These are phyloP conservation scores for Philereme transversata DNA, from an alignment of 2,888 invertebrate species.

Conservation along the genomic window DNA sequence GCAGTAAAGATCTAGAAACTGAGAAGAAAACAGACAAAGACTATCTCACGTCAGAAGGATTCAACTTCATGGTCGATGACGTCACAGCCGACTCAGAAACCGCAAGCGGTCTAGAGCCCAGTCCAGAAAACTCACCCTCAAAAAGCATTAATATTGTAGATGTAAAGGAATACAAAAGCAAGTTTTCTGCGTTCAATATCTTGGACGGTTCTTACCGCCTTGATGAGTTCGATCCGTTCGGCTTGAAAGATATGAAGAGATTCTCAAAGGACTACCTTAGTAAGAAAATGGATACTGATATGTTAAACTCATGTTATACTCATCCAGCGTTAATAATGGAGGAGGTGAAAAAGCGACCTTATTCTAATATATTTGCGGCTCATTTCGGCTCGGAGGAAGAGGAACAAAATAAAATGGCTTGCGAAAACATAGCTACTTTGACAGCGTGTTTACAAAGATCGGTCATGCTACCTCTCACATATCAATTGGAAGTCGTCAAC, in stretches of 20 bases:
- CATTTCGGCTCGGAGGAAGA: conserved; percentile 55
- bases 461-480: conserved; percentile 86
- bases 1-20: conserved; percentile 55
- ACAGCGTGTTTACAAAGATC: conserved; percentile 87
- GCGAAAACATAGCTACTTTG: conserved; percentile 75
- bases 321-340: conserved; percentile 71
- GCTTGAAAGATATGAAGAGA: conserved; percentile 58
- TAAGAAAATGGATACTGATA: conserved; percentile 58
- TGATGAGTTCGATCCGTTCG: conserved; percentile 74
- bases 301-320: conserved; percentile 61
- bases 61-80: conserved; percentile 72
- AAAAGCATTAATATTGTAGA: conserved; percentile 46
- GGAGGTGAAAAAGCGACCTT: conserved; percentile 73
- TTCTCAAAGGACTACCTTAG: conserved; percentile 61
- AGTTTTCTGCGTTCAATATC: conserved; percentile 70
- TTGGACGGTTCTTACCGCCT: conserved; percentile 77
- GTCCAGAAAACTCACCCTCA: conserved; percentile 56
- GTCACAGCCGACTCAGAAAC: conserved; percentile 57
- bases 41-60: conserved; percentile 66
- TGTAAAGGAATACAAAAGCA: conserved; percentile 38
- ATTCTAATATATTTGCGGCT: conserved; percentile 67
- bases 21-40: conserved; percentile 58
- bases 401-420: conserved; percentile 55
- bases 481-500: conserved; percentile 88
- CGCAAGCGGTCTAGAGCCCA: conserved; percentile 48